phyloP scores from a whole-genome alignment of 2,888 invertebrate genomes.

The Noctua janthe region DNA sequence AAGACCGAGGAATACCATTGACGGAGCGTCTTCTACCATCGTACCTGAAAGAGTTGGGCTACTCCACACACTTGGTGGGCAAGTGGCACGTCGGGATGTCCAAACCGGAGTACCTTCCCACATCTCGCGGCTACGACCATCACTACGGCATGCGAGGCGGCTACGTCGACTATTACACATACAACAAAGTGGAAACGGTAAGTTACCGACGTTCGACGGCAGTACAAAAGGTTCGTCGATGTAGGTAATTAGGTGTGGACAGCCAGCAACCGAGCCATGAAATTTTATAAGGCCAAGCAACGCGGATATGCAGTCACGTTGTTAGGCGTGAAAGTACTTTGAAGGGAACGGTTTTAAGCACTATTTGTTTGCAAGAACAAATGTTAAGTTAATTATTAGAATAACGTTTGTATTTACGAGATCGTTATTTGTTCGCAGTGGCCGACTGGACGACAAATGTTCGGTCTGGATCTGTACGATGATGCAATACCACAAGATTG shows the following conservation, averaged over 20 bases:
- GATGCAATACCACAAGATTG: constrained; percentile 79
- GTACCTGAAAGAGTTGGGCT: constrained; percentile 92
- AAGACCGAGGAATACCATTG: constrained; percentile 86
- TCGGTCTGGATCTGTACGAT: constrained; percentile 84
- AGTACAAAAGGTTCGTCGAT: constrained; percentile 38
- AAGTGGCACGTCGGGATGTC: constrained; percentile 98
- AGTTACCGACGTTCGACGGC: constrained; percentile 65
- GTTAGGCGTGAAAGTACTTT: constrained; percentile 61
- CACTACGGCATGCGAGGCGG: constrained; percentile 95
- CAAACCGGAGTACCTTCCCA: constrained; percentile 93
- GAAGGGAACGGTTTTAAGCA: constrained; percentile 53
- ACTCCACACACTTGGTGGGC: constrained; percentile 95
- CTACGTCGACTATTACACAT: constrained; percentile 93
- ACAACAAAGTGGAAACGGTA: constrained; percentile 85
- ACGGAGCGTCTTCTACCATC: constrained; percentile 91
- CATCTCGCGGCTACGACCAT: constrained; percentile 94
- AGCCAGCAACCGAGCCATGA: constrained; percentile 57
- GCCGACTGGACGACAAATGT: constrained; percentile 81
- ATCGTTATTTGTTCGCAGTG: constrained; percentile 76
- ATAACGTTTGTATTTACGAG: constrained; percentile 20
- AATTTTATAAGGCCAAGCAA: constrained; percentile 63
- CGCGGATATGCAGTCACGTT: constrained; percentile 62
- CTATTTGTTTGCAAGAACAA: constrained; percentile 46
- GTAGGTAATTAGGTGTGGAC: constrained; percentile 56
- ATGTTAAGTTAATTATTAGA: constrained; percentile 22